Evolutionary conservation across 1,140 invertebrate genomes (phyloP).

Genomic region (Tetramorium simillimum): DNA sequence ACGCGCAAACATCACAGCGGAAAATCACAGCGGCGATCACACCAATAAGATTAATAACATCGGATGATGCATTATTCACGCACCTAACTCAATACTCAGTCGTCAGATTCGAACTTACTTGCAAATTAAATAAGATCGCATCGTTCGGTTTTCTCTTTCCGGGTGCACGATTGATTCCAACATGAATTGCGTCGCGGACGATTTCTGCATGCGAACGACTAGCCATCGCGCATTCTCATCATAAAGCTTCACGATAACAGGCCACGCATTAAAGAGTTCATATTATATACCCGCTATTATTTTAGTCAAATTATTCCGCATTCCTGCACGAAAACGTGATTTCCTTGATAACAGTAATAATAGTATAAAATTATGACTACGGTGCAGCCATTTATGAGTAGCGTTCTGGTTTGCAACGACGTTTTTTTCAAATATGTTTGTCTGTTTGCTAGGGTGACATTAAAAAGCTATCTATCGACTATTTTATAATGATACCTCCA

Average conservation of each 20-base stretch:
- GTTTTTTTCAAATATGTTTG: neutral
- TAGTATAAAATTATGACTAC: neutral
- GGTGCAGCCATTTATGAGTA: neutral
- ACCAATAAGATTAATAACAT: neutral
- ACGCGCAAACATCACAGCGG: neutral
- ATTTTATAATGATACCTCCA: neutral
- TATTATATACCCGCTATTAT: neutral
- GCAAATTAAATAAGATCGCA: constrained; percentile 44
- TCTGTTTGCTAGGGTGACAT: neutral
- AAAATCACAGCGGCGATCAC: constrained; percentile 11
- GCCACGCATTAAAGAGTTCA: neutral
- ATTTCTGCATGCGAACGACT: constrained; percentile 37
- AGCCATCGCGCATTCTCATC: neutral
- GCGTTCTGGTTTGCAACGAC: neutral
- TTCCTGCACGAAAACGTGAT: neutral
- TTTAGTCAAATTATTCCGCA: neutral
- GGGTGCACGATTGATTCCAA: neutral
- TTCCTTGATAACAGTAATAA: neutral
- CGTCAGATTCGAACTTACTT: neutral
- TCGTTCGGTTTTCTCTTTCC: constrained; percentile 16
- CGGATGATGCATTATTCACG: constrained; percentile 2
- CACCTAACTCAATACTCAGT: neutral
- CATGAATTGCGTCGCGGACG: neutral
- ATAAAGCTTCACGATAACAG: neutral
- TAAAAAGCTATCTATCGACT: neutral